Percentiles rank a stretch among this genome's conserved stretches.
Conservation (phyloP, 2,888 invertebrate species). For the Diabrotica balteata region DNA sequence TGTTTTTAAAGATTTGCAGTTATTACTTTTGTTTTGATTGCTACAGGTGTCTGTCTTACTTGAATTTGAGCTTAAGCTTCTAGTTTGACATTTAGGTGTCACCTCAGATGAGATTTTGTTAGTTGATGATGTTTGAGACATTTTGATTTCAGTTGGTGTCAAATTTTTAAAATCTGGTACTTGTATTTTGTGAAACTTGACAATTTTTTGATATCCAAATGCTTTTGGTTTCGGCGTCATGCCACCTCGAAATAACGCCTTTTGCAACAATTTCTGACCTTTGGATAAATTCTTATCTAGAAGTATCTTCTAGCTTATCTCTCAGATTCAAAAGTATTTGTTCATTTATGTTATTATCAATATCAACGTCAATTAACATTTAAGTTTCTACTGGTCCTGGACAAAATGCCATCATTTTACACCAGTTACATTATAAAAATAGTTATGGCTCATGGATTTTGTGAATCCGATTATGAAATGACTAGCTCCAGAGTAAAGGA, state of each 20-base stretch:
- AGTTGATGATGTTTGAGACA: not conserved
- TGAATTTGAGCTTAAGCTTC: too few relatives aligned
- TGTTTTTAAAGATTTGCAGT: too few relatives aligned
- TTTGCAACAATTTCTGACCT: conserved; percentile 51
- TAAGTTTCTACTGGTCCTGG: conserved; percentile 58
- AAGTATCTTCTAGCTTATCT: conserved; percentile 34
- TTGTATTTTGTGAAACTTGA: conserved; percentile 48
- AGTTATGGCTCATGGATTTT: conserved; percentile 58
- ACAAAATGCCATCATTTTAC: conserved; percentile 57
- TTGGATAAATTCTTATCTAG: conserved; percentile 42
- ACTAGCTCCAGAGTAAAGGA: conserved; percentile 68
- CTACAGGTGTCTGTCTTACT: too few relatives aligned
- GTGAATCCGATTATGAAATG: conserved; percentile 63
- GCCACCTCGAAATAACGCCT: conserved; percentile 54
- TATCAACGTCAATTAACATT: conserved; percentile 41
- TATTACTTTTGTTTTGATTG: too few relatives aligned
- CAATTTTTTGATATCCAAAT: conserved; percentile 63
- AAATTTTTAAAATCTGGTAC: conserved; percentile 47
- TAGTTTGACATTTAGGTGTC: too few relatives aligned
- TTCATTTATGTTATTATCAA: conserved; percentile 37
- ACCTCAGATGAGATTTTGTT: not conserved
- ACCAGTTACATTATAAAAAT: conserved; percentile 42
- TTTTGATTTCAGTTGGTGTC: conserved; percentile 22
- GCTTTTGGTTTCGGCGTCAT: conserved; percentile 61
- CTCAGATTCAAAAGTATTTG: conserved; percentile 46